Conservation (phyloP, 2,888 invertebrate genomes). For the Archips crataeganus region DNA sequence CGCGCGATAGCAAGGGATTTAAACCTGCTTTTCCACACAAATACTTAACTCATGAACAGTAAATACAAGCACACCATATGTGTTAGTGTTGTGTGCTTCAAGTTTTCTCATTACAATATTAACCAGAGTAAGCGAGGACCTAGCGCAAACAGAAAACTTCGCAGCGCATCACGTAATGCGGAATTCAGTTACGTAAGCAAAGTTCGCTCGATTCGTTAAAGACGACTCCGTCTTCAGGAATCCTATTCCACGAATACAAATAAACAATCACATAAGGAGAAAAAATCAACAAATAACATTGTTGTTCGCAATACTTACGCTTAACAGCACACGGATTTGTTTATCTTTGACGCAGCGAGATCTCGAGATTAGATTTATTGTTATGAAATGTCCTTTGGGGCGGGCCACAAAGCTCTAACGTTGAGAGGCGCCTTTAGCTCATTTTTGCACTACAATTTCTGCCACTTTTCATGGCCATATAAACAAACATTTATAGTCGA, state of each 20-base stretch:
- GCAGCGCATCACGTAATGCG: not conserved
- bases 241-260: not conserved
- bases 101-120: slow-evolving; percentile 9
- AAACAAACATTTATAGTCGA: too few species aligned
- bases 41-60: not conserved
- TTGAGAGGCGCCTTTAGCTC: not conserved
- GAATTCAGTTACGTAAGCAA: slow-evolving; percentile 19
- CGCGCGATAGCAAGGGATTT: not conserved
- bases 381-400: slow-evolving; percentile 10
- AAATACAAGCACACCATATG: not conserved
- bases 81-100: not conserved
- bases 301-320: slow-evolving; percentile 8
- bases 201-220: not conserved
- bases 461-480: not conserved
- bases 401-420: not conserved
- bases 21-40: not conserved
- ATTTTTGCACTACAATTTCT: not conserved
- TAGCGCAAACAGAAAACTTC: not conserved
- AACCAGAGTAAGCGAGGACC: not conserved
- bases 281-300: slow-evolving; percentile 8
- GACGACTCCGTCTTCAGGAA: slow-evolving; percentile 5
- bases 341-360: slow-evolving; percentile 4
- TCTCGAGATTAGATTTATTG: slow-evolving; percentile 21
- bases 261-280: too few species aligned
- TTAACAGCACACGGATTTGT: slow-evolving; percentile 16